Percentiles rank a stretch among this genome's conserved stretches.
These are phyloP conservation scores for Psammodynastes pulverulentus DNA, from an alignment of 2,113 vertebrate genomes.

Conservation along the genomic window DNA sequence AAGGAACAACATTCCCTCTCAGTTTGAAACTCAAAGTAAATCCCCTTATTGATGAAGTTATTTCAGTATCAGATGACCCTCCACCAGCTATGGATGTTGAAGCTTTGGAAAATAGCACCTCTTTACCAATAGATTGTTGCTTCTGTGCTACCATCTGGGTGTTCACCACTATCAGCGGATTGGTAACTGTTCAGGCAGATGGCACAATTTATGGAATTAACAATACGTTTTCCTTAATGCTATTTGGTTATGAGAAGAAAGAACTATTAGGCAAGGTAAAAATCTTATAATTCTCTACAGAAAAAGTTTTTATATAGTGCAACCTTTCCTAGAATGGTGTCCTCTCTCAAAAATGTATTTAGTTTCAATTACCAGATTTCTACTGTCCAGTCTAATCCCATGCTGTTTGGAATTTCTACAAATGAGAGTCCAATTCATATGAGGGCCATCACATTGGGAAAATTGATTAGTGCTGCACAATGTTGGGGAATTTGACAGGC, in stretches of 20 bases:
- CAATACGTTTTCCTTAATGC: constrained; percentile 76
- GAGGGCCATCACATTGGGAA: neutral
- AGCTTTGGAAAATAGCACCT: neutral
- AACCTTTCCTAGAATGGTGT: neutral
- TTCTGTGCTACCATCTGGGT: constrained; percentile 80
- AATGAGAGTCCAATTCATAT: neutral
- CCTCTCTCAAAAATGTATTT: neutral
- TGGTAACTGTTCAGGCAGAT: constrained; percentile 78
- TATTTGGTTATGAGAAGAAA: constrained; percentile 82
- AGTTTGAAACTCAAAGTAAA: constrained; percentile 78
- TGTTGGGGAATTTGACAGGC: neutral
- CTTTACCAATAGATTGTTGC: constrained; percentile 7
- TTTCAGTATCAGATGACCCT: neutral
- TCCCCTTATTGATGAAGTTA: neutral
- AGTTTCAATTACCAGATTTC: neutral
- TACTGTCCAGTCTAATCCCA: neutral
- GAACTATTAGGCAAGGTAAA: constrained; percentile 87
- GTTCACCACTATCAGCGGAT: constrained; percentile 80
- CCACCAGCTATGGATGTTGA: neutral
- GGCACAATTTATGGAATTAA: constrained; percentile 83
- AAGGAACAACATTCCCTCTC: constrained; percentile 76
- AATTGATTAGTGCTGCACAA: neutral
- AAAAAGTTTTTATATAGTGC: neutral
- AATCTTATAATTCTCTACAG: neutral
- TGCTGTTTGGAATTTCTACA: neutral